These are phyloP conservation scores for Venusia cambrica DNA, from an alignment of 2,888 invertebrate genomes.

Conservation along the genomic window DNA sequence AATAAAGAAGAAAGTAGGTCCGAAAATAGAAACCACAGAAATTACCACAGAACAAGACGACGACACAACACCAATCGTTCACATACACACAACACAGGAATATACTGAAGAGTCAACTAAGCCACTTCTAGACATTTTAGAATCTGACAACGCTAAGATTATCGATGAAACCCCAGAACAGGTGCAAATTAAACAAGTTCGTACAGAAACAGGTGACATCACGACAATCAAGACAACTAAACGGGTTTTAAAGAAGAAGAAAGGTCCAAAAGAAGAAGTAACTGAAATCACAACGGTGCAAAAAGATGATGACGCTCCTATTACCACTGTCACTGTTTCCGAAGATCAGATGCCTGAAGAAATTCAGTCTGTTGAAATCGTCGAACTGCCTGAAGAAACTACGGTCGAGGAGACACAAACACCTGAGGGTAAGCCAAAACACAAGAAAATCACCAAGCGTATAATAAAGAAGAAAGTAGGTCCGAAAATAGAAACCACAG, in stretches of 20 bases:
- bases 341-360: too few species aligned
- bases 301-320: constrained; percentile 30
- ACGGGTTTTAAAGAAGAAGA: constrained; percentile 41
- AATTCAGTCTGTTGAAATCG: too few species aligned
- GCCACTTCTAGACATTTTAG: constrained; percentile 21
- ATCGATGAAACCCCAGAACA: constrained; percentile 29
- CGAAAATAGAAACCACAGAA: constrained; percentile 49
- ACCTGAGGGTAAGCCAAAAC: too few species aligned
- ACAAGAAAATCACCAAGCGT: too few species aligned
- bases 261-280: constrained; percentile 25
- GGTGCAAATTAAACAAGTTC: constrained; percentile 32
- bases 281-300: constrained; percentile 34
- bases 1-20: constrained; percentile 42
- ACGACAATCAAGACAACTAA: constrained; percentile 31
- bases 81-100: constrained; percentile 40
- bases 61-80: constrained; percentile 35
- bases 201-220: constrained; percentile 39
- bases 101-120: constrained; percentile 27
- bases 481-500: too few species aligned
- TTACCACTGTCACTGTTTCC: too few species aligned
- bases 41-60: constrained; percentile 40
- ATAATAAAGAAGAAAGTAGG: too few species aligned
- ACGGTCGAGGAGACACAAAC: too few species aligned
- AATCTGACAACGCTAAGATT: too few species aligned
- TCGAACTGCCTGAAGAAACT: too few species aligned